Evolutionary conservation across 2,797 vertebrate species (phyloP), one percentile per base, ranked within the genome.

Genomic region (Smutsia gigantea): DNA sequence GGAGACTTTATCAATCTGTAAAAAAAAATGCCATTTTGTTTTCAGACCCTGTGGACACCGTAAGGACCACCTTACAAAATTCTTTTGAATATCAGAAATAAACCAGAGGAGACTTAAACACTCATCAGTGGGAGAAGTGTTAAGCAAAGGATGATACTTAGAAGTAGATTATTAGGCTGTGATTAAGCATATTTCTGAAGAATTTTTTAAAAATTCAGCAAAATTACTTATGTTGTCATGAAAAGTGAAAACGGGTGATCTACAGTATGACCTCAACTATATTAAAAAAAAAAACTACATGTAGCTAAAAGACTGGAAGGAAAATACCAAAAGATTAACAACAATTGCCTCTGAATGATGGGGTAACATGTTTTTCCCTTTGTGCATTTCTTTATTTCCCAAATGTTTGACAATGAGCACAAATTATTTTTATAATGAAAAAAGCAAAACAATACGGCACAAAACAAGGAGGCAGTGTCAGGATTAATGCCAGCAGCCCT

Each of bases 161-260:
- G 59, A 95, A 91, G 37, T 37, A 93, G 27, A 77, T 89, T 94
- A 64, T 55, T 96, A 72, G 63, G 8, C 34, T 96, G 25, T 86
- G 18, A 63, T 93, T 94, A 63, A 95, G 89, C 94, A 74, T 91
- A 88, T 90, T 94, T 95, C 71, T 95, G 37, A 92, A 77, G 55
- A 84, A 34, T 49, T 46, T 78, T 74, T 29, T 64, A 95, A 88
- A 53, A 91, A 78, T 7, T 79, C 84, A 46, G n/a, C 57, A 72
- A 86, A 93, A 90, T 53, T 90, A 72, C 57, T 78, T 91, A 15
- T 92, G 39, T 87, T 63, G 42, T 72, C 93, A 93, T 93, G 34
- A 90, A 90, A 96, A 84, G 11, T 59, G 1, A 74, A 74, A 89
- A 93, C 72, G 9, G 31, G 14, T 88, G 0, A 90, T 90, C 21